These are phyloP conservation scores for Onychostruthus taczanowskii DNA, from an alignment of 2,113 vertebrate genomes.

Conservation along the genomic window DNA sequence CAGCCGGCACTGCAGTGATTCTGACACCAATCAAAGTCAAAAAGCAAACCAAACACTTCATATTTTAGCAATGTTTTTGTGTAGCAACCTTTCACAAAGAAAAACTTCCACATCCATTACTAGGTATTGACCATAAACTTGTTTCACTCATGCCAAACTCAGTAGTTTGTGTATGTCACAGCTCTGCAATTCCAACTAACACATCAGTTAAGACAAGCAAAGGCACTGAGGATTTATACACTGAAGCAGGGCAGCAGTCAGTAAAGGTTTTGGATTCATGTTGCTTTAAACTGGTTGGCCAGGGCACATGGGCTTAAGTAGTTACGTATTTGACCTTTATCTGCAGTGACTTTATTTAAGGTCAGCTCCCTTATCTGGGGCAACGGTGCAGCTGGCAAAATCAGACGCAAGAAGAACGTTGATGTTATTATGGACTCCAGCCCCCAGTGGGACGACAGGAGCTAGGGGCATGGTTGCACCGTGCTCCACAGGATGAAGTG, in stretches of 20 bases:
- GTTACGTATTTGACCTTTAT: background rate
- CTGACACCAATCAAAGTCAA: background rate
- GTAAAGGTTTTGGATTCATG: background rate
- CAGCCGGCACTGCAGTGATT: background rate
- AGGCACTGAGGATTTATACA: background rate
- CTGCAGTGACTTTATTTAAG: background rate
- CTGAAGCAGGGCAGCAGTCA: background rate
- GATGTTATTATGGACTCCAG: background rate
- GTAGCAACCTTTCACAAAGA: background rate
- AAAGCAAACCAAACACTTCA: background rate
- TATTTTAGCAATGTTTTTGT: background rate
- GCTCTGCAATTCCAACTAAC: background rate
- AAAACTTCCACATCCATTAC: background rate
- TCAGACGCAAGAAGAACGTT: fast-evolving
- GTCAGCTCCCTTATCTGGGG: background rate
- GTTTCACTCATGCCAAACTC: background rate
- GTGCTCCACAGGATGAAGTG: background rate
- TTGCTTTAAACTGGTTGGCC: background rate
- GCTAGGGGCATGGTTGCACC: fast-evolving
- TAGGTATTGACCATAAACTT: background rate
- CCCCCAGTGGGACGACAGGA: fast-evolving
- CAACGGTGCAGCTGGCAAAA: background rate
- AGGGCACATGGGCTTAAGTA: background rate
- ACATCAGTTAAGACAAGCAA: background rate
- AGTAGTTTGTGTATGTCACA: background rate